A percentile compares a stretch with the other conserved stretches of the same genome.
Conservation (phyloP, 2,888 invertebrate genomes). For the Meteorus cinctellus region DNA sequence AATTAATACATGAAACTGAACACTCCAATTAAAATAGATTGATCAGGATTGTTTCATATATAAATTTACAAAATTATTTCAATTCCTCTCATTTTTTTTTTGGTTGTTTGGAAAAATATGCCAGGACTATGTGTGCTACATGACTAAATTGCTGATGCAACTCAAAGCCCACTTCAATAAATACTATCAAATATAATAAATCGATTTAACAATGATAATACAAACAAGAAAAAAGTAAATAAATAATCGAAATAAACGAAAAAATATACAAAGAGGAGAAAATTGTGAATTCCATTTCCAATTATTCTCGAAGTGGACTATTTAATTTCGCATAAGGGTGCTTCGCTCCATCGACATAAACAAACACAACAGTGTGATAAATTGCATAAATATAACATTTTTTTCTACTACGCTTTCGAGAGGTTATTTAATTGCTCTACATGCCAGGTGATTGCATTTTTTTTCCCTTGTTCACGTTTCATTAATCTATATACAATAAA, state of each 20-base stretch:
- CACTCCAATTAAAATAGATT: not conserved
- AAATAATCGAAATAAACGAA: not conserved
- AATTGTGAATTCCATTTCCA: not conserved
- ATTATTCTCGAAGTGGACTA: not conserved
- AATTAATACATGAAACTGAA: not conserved
- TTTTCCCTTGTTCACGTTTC: not conserved
- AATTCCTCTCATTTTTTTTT: not conserved
- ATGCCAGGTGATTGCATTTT: conserved; percentile 15
- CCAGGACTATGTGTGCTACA: not conserved
- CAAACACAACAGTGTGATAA: conserved; percentile 1
- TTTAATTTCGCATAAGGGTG: conserved; percentile 24
- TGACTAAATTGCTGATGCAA: conserved; percentile 2
- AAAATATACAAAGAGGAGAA: not conserved
- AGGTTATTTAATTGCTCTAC: conserved; percentile 4
- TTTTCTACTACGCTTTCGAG: not conserved
- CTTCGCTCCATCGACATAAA: conserved; percentile 33
- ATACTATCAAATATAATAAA: not conserved
- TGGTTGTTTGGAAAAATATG: not conserved
- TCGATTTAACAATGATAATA: no score
- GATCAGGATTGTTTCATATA: not conserved
- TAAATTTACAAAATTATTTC: not conserved
- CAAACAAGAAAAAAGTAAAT: not conserved
- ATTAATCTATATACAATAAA: not conserved
- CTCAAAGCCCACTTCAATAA: not conserved
- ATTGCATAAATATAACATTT: not conserved